These are phyloP conservation scores for Caenorhabditis sp. DNA, from an alignment of 2,888 invertebrate genomes.

Conservation along the genomic window DNA sequence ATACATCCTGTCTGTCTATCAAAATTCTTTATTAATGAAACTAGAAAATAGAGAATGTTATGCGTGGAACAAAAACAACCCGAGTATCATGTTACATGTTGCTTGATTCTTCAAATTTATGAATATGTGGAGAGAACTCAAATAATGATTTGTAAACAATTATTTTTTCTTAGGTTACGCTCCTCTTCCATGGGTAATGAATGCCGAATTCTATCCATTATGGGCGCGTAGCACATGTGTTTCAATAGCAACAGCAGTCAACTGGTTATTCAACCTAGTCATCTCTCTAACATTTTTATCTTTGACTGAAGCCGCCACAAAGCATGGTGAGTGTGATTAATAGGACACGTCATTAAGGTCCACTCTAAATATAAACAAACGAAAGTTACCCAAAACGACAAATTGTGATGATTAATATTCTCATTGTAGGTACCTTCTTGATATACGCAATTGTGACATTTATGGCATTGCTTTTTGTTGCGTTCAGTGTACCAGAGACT, in stretches of 20 bases:
- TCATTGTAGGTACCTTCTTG: slow-evolving; percentile 74
- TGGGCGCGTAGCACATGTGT: slow-evolving; percentile 74
- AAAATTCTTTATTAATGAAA: no score
- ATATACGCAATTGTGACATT: slow-evolving; percentile 74
- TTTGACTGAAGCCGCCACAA: slow-evolving; percentile 55
- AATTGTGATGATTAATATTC: background rate
- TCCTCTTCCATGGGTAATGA: slow-evolving; percentile 76
- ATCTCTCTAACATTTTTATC: slow-evolving; percentile 74
- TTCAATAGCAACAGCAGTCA: slow-evolving; percentile 61
- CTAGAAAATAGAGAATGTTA: background rate
- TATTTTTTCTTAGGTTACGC: slow-evolving; percentile 74
- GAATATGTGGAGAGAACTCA: background rate
- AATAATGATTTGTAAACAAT: no score
- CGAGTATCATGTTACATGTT: background rate
- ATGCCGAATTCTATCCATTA: slow-evolving; percentile 75
- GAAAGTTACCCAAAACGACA: slow-evolving; percentile 8
- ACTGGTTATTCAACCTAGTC: slow-evolving; percentile 74
- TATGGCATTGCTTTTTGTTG: slow-evolving; percentile 73
- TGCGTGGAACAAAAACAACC: background rate
- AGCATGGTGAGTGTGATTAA: slow-evolving; percentile 45
- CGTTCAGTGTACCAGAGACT: slow-evolving; percentile 75
- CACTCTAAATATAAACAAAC: background rate
- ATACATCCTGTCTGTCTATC: no score
- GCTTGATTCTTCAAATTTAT: no score
- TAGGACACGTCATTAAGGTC: background rate